Evolutionary conservation across 2,797 vertebrate species (phyloP), one percentile per base, ranked within the genome.

Genomic region (Sebastes melanostomus): DNA sequence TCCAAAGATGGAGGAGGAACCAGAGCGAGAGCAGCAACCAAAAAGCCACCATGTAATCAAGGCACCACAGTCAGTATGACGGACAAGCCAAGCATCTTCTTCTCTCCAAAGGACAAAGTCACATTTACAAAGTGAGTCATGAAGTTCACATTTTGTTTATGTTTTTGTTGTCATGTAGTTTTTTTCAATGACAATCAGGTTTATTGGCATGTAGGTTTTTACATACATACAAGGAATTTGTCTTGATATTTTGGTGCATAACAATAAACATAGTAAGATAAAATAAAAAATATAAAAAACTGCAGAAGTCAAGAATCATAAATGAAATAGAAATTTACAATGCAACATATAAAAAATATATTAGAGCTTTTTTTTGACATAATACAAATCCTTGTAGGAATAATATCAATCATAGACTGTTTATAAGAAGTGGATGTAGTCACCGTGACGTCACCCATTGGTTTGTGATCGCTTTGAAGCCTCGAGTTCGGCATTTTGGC

Each of bases 81-180:
- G 9, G 96, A 97, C 0, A 96, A 93, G 75, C 60, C 94, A 1
- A 85, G 93, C 66, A 96, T 97, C 91, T 98, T 98, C 92, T 98
- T 98, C 94, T 96, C 92, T 0, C 97, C 97, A 1, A 97, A 97
- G 81, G 96, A 96, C 88, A 97, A 95, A 83, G 94, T 95, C 1
- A 91, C 91, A 34, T 95, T 96, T 86, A 74, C 93, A 46, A 94
- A 95, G 98, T 99, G 92, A 98, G 98, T 97, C 34, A 36, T 55
- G 72, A 77, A 50, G 32, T n/a, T 3, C 5, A 18, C 2, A 32
- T 61, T 30, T 5, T 11, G 8, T 29, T 2, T 18, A 8, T 24
- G 16, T 24, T 25, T 11, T 58, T 60, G 18, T 12, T 18, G 6
- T 8, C 4, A 22, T 66, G 3, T 46, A 27, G 24, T 11, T 8